Base-by-base conservation (phyloP, 1,140 invertebrate genomes). In the Magallana gigas region DNA sequence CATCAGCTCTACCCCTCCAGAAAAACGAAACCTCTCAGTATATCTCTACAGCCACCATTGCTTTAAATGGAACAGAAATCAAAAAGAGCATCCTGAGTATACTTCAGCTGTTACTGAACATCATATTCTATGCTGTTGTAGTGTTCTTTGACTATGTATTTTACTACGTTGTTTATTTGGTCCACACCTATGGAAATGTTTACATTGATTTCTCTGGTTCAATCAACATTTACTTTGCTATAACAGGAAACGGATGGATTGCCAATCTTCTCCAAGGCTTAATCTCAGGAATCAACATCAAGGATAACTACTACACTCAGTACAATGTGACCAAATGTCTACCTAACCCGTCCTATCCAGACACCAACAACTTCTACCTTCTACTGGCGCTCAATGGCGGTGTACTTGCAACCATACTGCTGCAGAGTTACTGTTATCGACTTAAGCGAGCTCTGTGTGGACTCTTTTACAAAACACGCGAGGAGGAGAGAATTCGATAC, bases 101-200 rank as follows among this genome's bases (percentile, higher is more conserved):
- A 4, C 57, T 57, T 12, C 84, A 89, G 29, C 85, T 92, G 82
- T 64, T 87, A 3, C 57, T 90, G 1, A 89, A 90, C 82, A 16
- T 85, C 6, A 14, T 89, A 12, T 84, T 92, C 16, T 71, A 86
- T 29, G 62, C 87, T 8, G 83, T 89, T 0, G 83, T 92, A 7
- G 48, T 90, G 5, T 48, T 88, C 12, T 83, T 91, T 80, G 91
- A 92, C 59, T 91, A 90, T 58, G 71, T 81, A 5, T 58, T 92
- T 0, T 91, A 90, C 59, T 92, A 87, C 81, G 57, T 89, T 36
- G 58, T 92, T 57, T 60, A 85, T 1, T 76, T 92, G 12, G 62
- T 92, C 16, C 64, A 88, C 11, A 84, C 56, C 3, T 88, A 89
- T 83, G 90, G 90, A 0, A 81, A 88, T 23, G 56, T 92, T 29